Conservation (phyloP, 2,888 invertebrate genomes). For the Camptogramma bilineatum region DNA sequence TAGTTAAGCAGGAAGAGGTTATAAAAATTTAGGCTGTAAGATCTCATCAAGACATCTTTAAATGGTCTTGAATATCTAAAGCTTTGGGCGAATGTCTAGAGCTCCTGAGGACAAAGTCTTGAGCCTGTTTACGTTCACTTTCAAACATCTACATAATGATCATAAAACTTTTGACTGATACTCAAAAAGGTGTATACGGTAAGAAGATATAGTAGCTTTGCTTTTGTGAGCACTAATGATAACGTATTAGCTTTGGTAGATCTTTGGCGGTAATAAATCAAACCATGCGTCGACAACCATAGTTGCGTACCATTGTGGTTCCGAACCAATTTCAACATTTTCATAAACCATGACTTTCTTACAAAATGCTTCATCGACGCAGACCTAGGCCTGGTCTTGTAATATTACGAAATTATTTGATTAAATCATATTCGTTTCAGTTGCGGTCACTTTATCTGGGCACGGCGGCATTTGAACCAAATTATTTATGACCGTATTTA, state of each 20-base stretch:
- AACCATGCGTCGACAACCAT: constrained; percentile 22
- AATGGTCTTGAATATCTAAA: background rate
- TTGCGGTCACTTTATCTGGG: constrained; percentile 49
- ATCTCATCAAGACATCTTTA: too few species aligned
- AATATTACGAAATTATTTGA: constrained; percentile 57
- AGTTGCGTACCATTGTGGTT: constrained; percentile 32
- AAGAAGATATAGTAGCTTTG: background rate
- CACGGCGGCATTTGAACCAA: constrained; percentile 46
- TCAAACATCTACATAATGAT: background rate
- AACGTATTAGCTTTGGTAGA: constrained; percentile 13
- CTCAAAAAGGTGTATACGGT: background rate
- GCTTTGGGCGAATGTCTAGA: background rate
- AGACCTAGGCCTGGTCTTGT: constrained; percentile 48
- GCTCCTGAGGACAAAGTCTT: background rate
- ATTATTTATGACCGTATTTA: constrained; percentile 40
- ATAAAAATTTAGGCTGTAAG: too few species aligned
- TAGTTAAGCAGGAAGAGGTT: too few species aligned
- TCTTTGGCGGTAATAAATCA: constrained; percentile 17
- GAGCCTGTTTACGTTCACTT: background rate
- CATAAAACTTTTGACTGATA: background rate
- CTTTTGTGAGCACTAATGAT: background rate
- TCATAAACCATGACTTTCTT: constrained; percentile 52
- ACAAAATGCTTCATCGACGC: constrained; percentile 51
- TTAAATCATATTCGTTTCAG: constrained; percentile 60
- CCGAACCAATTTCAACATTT: constrained; percentile 42